Percentiles rank a stretch among this genome's conserved stretches.
Conservation (phyloP, 2,113 vertebrate species). For the Vulpes vulpes region DNA sequence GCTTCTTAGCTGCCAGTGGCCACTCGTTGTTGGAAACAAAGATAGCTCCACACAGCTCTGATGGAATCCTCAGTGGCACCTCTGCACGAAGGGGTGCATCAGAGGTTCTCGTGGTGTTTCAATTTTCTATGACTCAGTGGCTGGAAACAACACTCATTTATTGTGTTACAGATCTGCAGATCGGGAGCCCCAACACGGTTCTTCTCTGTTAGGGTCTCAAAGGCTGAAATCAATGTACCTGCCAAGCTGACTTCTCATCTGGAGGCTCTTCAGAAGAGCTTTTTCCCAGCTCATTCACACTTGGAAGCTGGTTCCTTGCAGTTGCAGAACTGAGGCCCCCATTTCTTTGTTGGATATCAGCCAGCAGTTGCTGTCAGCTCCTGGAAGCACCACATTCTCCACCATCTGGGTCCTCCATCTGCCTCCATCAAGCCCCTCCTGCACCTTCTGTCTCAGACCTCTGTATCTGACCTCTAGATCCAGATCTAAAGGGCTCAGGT, state of each 20-base stretch:
- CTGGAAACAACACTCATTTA: not conserved
- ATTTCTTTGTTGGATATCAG: not conserved
- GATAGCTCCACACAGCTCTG: not conserved
- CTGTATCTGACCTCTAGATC: not conserved
- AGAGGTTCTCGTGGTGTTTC: not conserved
- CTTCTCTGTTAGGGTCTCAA: not conserved
- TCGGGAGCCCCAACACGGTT: not conserved
- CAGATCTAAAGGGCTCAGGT: not conserved
- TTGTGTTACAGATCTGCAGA: not conserved
- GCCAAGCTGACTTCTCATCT: not conserved
- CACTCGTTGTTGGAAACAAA: not conserved
- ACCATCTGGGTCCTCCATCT: not conserved
- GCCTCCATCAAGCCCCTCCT: not conserved
- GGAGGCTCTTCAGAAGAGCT: not conserved
- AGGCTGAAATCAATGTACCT: not conserved
- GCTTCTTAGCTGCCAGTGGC: not conserved
- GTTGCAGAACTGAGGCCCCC: not conserved
- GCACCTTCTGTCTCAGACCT: not conserved
- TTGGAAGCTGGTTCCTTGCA: not conserved
- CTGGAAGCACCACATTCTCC: too few species aligned
- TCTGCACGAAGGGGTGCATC: not conserved
- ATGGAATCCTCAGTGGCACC: accelerated
- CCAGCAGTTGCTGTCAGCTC: not conserved
- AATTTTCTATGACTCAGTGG: not conserved
- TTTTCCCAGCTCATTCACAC: not conserved